Percentiles rank a stretch among this genome's conserved stretches.
Evolutionary conservation across 1,140 invertebrate species (phyloP).

Genomic region (Diplogasteroides magnus): DNA sequence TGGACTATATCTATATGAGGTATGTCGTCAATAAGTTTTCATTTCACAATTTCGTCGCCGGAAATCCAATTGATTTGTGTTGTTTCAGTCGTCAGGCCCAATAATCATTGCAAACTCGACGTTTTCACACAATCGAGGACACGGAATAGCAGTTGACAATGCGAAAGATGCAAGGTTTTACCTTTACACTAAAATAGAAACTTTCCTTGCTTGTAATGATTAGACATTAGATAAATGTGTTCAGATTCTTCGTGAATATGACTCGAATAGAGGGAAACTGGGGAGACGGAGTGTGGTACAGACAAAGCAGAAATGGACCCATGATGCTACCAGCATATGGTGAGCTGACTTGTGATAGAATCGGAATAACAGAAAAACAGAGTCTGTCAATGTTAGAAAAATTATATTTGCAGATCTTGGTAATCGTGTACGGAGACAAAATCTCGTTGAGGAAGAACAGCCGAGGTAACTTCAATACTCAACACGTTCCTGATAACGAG

Average conservation of each 20-base stretch:
- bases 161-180: conserved; percentile 39
- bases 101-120: conserved; percentile 53
- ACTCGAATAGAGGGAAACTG: conserved; percentile 44
- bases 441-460: not conserved
- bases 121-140: conserved; percentile 45
- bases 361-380: not conserved
- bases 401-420: conserved; percentile 1
- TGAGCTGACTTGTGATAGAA: conserved; percentile 17
- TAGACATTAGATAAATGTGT: too few relatives aligned
- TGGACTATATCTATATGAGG: conserved; percentile 47
- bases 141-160: conserved; percentile 51
- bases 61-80: too few relatives aligned
- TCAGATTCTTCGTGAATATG: conserved; percentile 45
- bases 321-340: conserved; percentile 25
- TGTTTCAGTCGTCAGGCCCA: conserved; percentile 34
- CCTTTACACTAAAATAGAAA: too few relatives aligned
- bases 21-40: conserved; percentile 17
- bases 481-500: not conserved
- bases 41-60: not conserved
- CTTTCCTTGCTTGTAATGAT: too few relatives aligned
- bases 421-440: not conserved
- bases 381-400: not conserved
- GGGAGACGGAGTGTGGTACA: conserved; percentile 54
- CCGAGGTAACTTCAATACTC: not conserved
- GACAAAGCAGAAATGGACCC: conserved; percentile 29